A percentile compares a stretch with the other conserved stretches of the same genome.
These are phyloP conservation scores for Chrosomus eos DNA, from an alignment of 2,797 vertebrate genomes.

Conservation along the genomic window DNA sequence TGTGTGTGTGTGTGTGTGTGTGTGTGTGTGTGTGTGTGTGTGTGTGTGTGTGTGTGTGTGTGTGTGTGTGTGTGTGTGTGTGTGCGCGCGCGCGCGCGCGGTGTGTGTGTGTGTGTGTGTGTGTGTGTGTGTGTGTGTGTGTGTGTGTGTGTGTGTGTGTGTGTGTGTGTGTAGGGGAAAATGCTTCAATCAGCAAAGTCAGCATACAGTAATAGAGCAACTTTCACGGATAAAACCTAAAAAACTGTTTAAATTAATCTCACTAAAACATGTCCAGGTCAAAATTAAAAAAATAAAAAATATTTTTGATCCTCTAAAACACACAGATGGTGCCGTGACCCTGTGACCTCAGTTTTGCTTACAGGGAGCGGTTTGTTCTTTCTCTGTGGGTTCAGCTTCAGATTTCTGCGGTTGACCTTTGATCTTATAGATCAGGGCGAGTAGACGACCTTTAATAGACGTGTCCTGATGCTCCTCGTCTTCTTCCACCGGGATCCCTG, in stretches of 20 bases:
- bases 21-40: not conserved
- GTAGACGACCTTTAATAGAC: conserved; percentile 88
- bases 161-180: not conserved
- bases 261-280: not conserved
- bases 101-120: not conserved
- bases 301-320: too few species aligned
- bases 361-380: conserved; percentile 87
- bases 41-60: conserved; percentile 6
- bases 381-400: conserved; percentile 80
- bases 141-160: conserved; percentile 4
- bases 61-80: not conserved
- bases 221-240: not conserved
- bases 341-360: conserved; percentile 65
- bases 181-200: not conserved
- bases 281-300: too few species aligned
- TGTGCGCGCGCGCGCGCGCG: too few species aligned
- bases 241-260: not conserved
- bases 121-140: not conserved
- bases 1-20: conserved; percentile 6
- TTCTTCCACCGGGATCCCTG: conserved; percentile 93
- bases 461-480: conserved; percentile 87
- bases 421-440: conserved; percentile 89
- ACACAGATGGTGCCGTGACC: not conserved
- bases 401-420: conserved; percentile 86
- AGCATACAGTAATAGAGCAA: not conserved